Evolutionary conservation across 2,888 invertebrate genomes (phyloP).

Genomic region (Catocala nupta): DNA sequence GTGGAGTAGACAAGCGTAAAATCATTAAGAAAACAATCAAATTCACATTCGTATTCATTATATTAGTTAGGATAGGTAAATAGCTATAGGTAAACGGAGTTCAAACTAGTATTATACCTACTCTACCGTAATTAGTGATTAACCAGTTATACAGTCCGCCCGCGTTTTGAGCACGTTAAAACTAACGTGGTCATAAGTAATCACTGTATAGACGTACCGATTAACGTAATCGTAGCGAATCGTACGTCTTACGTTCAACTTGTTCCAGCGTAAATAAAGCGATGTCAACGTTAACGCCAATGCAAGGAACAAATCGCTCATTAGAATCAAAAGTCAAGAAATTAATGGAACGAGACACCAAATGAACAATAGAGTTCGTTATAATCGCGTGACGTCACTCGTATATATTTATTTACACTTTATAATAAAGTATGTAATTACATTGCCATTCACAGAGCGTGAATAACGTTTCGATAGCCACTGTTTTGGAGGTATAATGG

Average conservation of each 20-base stretch:
- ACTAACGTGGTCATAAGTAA: not conserved
- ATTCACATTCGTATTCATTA: no score
- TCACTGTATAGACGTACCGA: no score
- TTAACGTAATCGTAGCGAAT: no score
- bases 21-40: no score
- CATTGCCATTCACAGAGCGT: conserved; percentile 43
- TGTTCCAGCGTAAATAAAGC: not conserved
- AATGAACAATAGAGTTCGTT: conserved; percentile 51
- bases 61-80: no score
- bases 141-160: no score
- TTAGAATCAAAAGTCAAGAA: conserved; percentile 46
- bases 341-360: conserved; percentile 43
- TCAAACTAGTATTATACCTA: no score
- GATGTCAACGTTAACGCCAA: conserved; percentile 21
- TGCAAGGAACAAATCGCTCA: conserved; percentile 42
- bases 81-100: no score
- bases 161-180: no score
- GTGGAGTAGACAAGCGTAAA: no score
- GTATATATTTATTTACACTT: conserved; percentile 22
- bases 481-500: conserved; percentile 18
- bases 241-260: conserved; percentile 6
- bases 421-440: conserved; percentile 35
- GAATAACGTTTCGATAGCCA: conserved; percentile 28
- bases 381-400: conserved; percentile 46
- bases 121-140: no score